These are phyloP conservation scores for Caenorhabditis briggsae DNA, from an alignment of 1,140 invertebrate species.

Conservation along the genomic window DNA sequence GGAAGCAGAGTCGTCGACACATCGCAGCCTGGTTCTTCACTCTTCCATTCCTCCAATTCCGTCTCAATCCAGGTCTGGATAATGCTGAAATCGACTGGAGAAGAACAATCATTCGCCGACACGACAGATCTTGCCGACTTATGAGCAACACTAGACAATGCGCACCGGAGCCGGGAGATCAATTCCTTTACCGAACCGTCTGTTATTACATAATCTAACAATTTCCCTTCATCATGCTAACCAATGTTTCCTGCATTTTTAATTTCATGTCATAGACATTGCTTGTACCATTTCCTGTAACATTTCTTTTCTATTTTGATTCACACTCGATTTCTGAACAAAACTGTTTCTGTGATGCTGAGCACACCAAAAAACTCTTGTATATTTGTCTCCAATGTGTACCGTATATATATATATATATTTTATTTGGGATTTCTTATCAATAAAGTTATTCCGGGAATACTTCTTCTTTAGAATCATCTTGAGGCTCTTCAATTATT, in stretches of 20 bases:
- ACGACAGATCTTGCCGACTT: neutral
- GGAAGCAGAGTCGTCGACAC: neutral
- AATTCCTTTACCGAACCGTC: neutral
- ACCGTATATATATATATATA: too few species aligned
- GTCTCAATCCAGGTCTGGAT: too few species aligned
- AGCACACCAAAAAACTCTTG: too few species aligned
- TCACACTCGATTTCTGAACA: too few species aligned
- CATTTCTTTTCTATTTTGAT: neutral
- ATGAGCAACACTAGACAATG: neutral
- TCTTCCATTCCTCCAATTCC: neutral
- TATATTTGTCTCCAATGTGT: too few species aligned
- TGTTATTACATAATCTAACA: neutral
- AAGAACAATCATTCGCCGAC: neutral
- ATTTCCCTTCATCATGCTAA: neutral
- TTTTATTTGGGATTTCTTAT: too few species aligned
- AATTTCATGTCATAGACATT: neutral
- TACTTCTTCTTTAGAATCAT: neutral
- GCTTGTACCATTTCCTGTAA: neutral
- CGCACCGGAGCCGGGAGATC: neutral
- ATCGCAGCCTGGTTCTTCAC: constrained; percentile 19
- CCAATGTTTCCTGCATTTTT: neutral
- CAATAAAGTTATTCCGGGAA: neutral
- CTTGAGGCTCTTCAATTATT: neutral
- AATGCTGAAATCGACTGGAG: constrained; percentile 19
- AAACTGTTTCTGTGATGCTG: too few species aligned